These are phyloP conservation scores for Oryctes rhinoceros DNA, from an alignment of 1,140 invertebrate genomes.

Conservation along the genomic window DNA sequence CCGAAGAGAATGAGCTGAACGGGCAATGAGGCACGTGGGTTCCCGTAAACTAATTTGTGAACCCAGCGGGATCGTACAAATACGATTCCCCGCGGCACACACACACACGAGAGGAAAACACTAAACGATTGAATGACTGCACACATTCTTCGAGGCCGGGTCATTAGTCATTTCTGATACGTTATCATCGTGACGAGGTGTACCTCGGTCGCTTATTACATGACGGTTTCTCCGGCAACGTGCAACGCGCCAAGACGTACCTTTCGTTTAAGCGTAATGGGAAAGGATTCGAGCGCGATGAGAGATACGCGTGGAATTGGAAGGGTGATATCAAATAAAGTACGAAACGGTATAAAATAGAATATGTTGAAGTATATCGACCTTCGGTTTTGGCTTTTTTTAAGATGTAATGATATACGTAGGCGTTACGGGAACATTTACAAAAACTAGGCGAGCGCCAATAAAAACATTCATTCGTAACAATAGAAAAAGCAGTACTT, in stretches of 20 bases:
- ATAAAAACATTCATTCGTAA: no score
- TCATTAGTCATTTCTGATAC: constrained; percentile 60
- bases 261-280: background rate
- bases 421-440: no score
- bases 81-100: constrained; percentile 59
- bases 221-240: background rate
- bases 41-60: constrained; percentile 70
- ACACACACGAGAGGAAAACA: constrained; percentile 58
- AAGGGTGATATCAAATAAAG: no score
- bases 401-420: no score
- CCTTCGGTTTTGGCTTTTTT: no score
- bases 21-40: constrained; percentile 51
- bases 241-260: background rate
- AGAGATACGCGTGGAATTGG: no score
- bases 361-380: no score
- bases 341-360: no score
- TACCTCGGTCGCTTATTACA: constrained; percentile 46
- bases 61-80: constrained; percentile 71
- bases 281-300: background rate
- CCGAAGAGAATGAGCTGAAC: constrained; percentile 6
- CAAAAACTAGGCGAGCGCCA: no score
- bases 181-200: constrained; percentile 57
- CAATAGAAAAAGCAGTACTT: no score
- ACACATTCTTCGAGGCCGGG: constrained; percentile 64
- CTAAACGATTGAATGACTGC: constrained; percentile 70